phyloP scores from a whole-genome alignment of 2,888 invertebrate species.

The Phengaris arion region DNA sequence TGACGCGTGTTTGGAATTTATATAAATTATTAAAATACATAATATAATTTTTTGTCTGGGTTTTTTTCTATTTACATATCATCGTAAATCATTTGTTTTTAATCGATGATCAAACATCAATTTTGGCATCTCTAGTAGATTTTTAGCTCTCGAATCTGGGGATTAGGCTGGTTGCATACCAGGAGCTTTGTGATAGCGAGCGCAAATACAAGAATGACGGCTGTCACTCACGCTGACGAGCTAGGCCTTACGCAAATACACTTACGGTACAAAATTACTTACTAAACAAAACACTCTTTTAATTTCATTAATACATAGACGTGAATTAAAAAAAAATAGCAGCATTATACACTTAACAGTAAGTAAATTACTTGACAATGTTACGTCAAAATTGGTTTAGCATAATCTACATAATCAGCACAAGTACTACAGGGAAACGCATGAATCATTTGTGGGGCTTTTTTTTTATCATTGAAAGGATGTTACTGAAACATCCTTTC shows the following conservation, averaged over 20 bases:
- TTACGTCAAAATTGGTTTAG: neutral
- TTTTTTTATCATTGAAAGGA: too few species aligned
- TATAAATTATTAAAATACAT: conserved; percentile 8
- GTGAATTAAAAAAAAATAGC: neutral
- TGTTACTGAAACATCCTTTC: too few species aligned
- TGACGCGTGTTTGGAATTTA: conserved; percentile 4
- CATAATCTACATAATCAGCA: neutral
- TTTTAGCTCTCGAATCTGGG: conserved; percentile 49
- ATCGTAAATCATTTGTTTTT: conserved; percentile 4
- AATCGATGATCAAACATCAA: neutral
- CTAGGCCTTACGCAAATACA: conserved; percentile 12
- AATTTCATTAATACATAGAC: neutral
- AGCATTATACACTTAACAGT: too few species aligned
- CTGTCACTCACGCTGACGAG: conserved; percentile 51
- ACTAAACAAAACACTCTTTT: neutral
- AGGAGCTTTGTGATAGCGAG: conserved; percentile 63
- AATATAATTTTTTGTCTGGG: conserved; percentile 1
- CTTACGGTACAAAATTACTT: neutral
- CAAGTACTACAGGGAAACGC: neutral
- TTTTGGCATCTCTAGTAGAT: conserved; percentile 50
- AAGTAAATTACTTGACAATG: neutral
- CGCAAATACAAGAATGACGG: conserved; percentile 66
- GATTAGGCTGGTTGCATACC: conserved; percentile 69
- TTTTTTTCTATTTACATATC: conserved; percentile 6
- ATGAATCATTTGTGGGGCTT: too few species aligned